Conservation (phyloP, 2,888 invertebrate genomes). For the Drosophila ochracea region DNA sequence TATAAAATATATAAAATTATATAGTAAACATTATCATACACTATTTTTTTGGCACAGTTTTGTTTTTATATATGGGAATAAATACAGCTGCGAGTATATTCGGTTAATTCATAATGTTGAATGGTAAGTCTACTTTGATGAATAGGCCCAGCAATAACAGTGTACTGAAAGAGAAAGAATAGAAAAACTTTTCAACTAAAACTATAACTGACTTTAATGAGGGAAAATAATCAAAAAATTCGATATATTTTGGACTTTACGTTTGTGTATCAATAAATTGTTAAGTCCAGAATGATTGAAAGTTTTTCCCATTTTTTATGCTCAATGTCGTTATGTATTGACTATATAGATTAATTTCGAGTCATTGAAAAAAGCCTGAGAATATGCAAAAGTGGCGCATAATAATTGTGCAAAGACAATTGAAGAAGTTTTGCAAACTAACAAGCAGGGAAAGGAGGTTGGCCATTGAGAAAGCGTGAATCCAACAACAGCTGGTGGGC, state of each 20-base stretch:
- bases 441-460: constrained; percentile 7
- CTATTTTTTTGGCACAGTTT: constrained; percentile 69
- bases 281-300: not conserved
- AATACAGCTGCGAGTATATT: constrained; percentile 38
- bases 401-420: constrained; percentile 61
- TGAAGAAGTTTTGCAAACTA: constrained; percentile 45
- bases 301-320: not conserved
- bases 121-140: constrained; percentile 36
- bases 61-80: constrained; percentile 19
- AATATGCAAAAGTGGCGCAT: constrained; percentile 21
- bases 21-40: constrained; percentile 34
- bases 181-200: not conserved
- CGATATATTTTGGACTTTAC: not conserved
- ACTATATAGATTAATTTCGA: not conserved
- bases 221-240: not conserved
- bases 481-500: constrained; percentile 41
- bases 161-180: constrained; percentile 19
- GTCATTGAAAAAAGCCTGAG: constrained; percentile 10
- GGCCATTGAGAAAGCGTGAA: constrained; percentile 9
- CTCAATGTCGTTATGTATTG: not conserved
- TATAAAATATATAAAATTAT: constrained; percentile 55
- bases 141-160: constrained; percentile 5
- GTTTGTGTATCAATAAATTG: not conserved
- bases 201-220: not conserved
- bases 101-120: constrained; percentile 12